A percentile compares a stretch with the other conserved stretches of the same genome.
Evolutionary conservation across 2,797 vertebrate genomes (phyloP).

Genomic region (Phalanger gymnotis): DNA sequence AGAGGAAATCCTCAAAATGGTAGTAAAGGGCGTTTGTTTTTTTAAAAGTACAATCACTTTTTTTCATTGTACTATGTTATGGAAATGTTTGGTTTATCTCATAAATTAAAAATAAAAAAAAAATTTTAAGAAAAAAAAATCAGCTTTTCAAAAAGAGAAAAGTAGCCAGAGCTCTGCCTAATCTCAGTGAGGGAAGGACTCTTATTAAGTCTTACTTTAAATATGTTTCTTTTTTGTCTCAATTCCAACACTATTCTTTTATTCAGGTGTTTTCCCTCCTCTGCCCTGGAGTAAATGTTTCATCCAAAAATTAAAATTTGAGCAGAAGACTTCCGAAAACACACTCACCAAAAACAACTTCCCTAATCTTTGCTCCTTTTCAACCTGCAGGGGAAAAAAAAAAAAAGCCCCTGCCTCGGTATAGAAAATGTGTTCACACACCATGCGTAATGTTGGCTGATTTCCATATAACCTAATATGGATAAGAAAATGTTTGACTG

Average conservation of each 20-base stretch:
- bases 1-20: neutral
- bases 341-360: slow-evolving; percentile 1
- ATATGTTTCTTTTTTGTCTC: slow-evolving; percentile 26
- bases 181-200: neutral
- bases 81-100: neutral
- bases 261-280: neutral
- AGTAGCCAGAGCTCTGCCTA: slow-evolving; percentile 24
- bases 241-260: slow-evolving; percentile 34
- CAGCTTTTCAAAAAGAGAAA: slow-evolving; percentile 39
- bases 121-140: neutral
- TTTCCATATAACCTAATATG: slow-evolving; percentile 88
- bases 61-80: neutral
- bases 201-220: neutral
- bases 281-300: neutral
- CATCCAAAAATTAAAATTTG: neutral
- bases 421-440: slow-evolving; percentile 68
- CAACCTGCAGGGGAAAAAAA: slow-evolving; percentile 31
- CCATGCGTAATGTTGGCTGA: slow-evolving; percentile 78
- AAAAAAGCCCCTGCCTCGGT: slow-evolving; percentile 49
- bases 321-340: slow-evolving; percentile 56
- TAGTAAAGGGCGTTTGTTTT: neutral
- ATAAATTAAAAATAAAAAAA: neutral
- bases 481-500: slow-evolving; percentile 84
- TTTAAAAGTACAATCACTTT: neutral
- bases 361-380: slow-evolving; percentile 50